phyloP scores from a whole-genome alignment of 2,888 invertebrate species.

The Cetonia aurata region DNA sequence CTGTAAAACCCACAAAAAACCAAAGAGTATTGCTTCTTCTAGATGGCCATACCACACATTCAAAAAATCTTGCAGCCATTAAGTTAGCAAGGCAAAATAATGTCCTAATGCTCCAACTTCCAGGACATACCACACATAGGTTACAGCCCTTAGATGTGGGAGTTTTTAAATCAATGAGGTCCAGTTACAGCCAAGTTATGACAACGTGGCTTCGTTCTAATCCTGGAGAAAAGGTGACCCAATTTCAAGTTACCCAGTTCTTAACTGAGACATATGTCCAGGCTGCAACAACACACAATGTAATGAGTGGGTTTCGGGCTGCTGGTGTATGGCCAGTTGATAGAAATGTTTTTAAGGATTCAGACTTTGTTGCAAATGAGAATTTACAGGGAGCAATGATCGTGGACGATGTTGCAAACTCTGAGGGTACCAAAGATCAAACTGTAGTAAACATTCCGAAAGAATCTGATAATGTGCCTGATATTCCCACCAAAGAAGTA shows the following conservation, averaged over 20 bases:
- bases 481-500: neutral
- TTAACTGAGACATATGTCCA: no score
- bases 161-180: neutral
- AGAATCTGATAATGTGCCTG: neutral
- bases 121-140: no score
- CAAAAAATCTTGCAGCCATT: no score
- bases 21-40: conserved; percentile 1
- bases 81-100: neutral
- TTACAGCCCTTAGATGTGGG: neutral
- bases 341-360: conserved; percentile 12
- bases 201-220: no score
- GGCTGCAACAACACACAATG: no score
- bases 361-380: conserved; percentile 4
- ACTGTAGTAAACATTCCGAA: neutral
- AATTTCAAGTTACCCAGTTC: no score
- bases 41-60: conserved; percentile 11
- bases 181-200: no score
- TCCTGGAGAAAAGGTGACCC: no score
- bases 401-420: neutral
- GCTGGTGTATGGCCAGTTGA: conserved; percentile 5
- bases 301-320: conserved; percentile 5
- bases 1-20: neutral
- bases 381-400: neutral
- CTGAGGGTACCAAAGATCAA: neutral
- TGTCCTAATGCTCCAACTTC: conserved; percentile 1